A percentile compares a stretch with the other conserved stretches of the same genome.
These are phyloP conservation scores for Orchestia grillus DNA, from an alignment of 1,140 invertebrate species.

Conservation along the genomic window DNA sequence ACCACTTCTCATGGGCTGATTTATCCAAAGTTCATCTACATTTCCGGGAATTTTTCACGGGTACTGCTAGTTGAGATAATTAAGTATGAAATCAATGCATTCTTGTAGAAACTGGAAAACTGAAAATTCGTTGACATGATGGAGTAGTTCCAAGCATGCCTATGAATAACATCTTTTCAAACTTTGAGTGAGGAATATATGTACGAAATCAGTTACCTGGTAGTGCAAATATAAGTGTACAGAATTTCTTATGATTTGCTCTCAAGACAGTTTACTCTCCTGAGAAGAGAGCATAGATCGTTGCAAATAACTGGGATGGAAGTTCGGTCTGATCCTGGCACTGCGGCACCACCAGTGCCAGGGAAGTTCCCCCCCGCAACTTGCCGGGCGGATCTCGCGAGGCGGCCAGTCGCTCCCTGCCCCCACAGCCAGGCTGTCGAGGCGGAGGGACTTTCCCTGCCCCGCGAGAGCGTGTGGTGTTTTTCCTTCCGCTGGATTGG, in stretches of 20 bases:
- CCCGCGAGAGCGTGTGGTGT: not conserved
- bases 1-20: too few relatives aligned
- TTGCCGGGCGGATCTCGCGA: not conserved
- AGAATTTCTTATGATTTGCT: not conserved
- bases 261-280: not conserved
- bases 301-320: not conserved
- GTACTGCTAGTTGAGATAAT: too few relatives aligned
- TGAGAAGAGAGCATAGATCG: not conserved
- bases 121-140: not conserved
- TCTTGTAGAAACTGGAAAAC: not conserved
- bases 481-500: not conserved
- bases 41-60: too few relatives aligned
- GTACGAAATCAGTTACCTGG: not conserved
- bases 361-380: not conserved
- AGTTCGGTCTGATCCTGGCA: not conserved
- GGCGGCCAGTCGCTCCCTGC: not conserved
- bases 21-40: too few relatives aligned
- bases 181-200: not conserved
- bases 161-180: not conserved
- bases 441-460: not conserved
- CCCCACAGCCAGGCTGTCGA: too few relatives aligned
- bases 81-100: not conserved
- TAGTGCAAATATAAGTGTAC: not conserved
- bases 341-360: not conserved
- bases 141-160: not conserved